phyloP scores from a whole-genome alignment of 2,888 invertebrate species.

The Tiphia femorata region DNA sequence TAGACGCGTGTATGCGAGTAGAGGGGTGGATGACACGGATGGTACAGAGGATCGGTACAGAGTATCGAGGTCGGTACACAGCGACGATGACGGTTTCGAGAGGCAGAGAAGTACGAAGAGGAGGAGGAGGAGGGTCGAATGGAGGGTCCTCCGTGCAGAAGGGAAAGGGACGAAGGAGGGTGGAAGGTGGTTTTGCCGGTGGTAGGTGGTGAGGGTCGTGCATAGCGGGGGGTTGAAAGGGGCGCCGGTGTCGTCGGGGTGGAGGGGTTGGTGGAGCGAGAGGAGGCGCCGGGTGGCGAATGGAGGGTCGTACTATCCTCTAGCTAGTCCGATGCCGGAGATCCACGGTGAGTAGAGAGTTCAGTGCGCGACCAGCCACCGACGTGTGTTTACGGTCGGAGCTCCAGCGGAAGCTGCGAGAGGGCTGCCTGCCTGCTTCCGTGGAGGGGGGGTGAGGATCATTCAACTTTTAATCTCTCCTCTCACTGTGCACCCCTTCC shows the following conservation, averaged over 20 bases:
- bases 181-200: slow-evolving; percentile 30
- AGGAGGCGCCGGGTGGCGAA: slow-evolving; percentile 23
- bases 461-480: slow-evolving; percentile 3
- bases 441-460: slow-evolving; percentile 34
- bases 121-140: slow-evolving; percentile 43
- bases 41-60: not conserved
- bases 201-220: slow-evolving; percentile 35
- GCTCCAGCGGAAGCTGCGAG: slow-evolving; percentile 54
- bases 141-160: slow-evolving; percentile 8
- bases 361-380: slow-evolving; percentile 67
- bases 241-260: slow-evolving; percentile 11
- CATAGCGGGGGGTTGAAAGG: slow-evolving; percentile 22
- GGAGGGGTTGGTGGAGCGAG: slow-evolving; percentile 13
- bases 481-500: not conserved
- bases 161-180: not conserved
- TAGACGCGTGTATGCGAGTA: slow-evolving; percentile 1
- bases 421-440: slow-evolving; percentile 38
- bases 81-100: slow-evolving; percentile 46
- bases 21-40: not conserved
- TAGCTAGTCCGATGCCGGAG: slow-evolving; percentile 54
- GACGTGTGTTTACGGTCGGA: slow-evolving; percentile 58
- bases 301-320: too few relatives aligned
- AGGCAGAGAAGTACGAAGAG: slow-evolving; percentile 43
- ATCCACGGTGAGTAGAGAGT: slow-evolving; percentile 58
- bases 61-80: slow-evolving; percentile 17